phyloP scores from a whole-genome alignment of 2,888 invertebrate genomes.

The Aleiodes leptofemur region DNA sequence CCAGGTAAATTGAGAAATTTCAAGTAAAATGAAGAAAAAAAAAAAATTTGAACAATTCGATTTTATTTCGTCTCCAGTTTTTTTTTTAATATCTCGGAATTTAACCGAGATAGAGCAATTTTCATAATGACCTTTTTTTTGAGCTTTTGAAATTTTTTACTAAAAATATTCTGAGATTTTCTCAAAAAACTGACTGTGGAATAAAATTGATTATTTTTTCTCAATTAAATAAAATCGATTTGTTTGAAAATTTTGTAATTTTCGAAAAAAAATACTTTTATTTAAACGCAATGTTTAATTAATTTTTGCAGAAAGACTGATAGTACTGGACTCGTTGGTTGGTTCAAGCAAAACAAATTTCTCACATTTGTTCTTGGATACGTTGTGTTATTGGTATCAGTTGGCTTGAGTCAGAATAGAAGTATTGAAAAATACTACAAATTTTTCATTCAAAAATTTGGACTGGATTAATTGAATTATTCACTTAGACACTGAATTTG shows the following conservation, averaged over 20 bases:
- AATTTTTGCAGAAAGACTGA: conserved; percentile 57
- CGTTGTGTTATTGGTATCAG: conserved; percentile 80
- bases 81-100: no score
- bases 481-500: conserved; percentile 13
- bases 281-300: neutral
- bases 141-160: no score
- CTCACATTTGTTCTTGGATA: conserved; percentile 81
- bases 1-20: conserved; percentile 59
- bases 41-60: conserved; percentile 24
- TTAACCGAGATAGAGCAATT: no score
- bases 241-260: no score
- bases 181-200: no score
- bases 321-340: conserved; percentile 70
- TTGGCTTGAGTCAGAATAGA: conserved; percentile 81
- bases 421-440: conserved; percentile 81
- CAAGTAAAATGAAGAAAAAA: neutral
- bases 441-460: conserved; percentile 74
- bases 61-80: no score
- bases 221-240: no score
- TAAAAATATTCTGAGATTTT: no score
- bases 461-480: conserved; percentile 61
- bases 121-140: no score
- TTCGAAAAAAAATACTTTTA: no score
- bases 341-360: conserved; percentile 80
- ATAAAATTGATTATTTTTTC: neutral